phyloP scores from a whole-genome alignment of 2,797 vertebrate species.

The Nothura maculosa region DNA sequence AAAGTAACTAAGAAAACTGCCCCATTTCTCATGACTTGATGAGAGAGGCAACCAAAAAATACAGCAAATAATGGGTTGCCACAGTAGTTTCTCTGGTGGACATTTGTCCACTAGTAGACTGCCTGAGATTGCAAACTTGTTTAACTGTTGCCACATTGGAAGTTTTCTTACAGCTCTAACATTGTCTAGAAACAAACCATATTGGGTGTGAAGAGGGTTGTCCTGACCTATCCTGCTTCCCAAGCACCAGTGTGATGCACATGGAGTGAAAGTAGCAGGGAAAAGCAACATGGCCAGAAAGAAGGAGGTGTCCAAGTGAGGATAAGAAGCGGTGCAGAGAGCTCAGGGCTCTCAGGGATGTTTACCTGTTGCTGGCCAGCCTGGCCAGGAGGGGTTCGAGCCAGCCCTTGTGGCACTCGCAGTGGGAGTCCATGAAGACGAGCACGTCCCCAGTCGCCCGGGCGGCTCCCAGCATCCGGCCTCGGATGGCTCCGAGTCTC shows the following conservation, averaged over 20 bases:
- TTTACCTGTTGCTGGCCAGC: constrained; percentile 88
- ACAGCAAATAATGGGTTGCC: neutral
- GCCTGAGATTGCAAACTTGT: neutral
- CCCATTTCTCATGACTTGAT: neutral
- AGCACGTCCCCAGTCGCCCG: constrained; percentile 87
- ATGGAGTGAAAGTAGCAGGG: neutral
- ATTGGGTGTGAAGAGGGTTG: neutral
- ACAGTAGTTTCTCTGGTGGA: neutral
- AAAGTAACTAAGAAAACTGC: neutral
- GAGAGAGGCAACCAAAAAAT: neutral
- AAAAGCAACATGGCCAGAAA: neutral
- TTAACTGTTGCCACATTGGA: neutral
- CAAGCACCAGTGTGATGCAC: neutral
- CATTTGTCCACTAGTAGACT: neutral
- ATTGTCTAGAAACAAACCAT: neutral
- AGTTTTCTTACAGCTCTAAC: neutral
- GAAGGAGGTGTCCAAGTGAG: neutral
- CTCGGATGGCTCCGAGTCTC: constrained; percentile 85
- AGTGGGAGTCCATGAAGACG: constrained; percentile 92
- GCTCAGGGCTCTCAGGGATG: neutral
- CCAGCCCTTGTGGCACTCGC: constrained; percentile 90
- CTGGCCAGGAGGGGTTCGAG: constrained; percentile 90
- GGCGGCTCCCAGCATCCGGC: constrained; percentile 88
- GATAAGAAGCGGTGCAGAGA: neutral
- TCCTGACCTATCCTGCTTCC: neutral